phyloP scores from a whole-genome alignment of 2,797 vertebrate genomes.

The Sciaenops ocellatus region DNA sequence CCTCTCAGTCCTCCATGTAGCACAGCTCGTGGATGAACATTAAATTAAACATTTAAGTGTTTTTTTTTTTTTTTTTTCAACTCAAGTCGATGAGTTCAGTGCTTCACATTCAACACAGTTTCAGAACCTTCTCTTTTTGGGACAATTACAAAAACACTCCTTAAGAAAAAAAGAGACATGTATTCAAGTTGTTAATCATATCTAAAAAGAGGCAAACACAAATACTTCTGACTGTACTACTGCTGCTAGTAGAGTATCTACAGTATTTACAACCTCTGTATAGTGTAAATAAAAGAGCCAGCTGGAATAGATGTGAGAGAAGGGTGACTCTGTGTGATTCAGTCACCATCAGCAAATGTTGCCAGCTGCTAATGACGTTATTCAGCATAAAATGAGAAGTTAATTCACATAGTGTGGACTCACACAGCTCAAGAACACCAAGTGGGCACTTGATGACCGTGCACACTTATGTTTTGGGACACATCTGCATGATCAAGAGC shows the following conservation, averaged over 20 bases:
- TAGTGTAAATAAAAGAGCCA: constrained; percentile 1
- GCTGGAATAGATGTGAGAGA: background rate
- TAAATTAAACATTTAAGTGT: constrained; percentile 56
- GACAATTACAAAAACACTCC: constrained; percentile 9
- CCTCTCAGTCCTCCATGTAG: constrained; percentile 17
- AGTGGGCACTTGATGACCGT: background rate
- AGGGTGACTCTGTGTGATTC: background rate
- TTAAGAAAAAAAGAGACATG: background rate
- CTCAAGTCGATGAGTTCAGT: constrained; percentile 7
- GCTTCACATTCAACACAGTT: constrained; percentile 42
- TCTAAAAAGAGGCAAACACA: background rate
- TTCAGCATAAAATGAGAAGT: constrained; percentile 43
- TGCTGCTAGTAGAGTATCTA: constrained; percentile 2
- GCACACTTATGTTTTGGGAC: background rate
- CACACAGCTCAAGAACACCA: background rate
- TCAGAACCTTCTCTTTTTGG: constrained; percentile 16
- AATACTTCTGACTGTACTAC: background rate
- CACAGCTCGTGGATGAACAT: constrained; percentile 32
- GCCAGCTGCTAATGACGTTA: constrained; percentile 28
- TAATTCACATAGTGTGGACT: constrained; percentile 16
- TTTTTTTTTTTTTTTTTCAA: background rate
- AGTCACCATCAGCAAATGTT: constrained; percentile 7
- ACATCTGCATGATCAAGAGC: background rate
- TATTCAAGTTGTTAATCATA: constrained; percentile 15
- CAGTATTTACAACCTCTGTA: background rate